These are phyloP conservation scores for Pelobates cultripes DNA, from an alignment of 2,797 vertebrate genomes.

Conservation along the genomic window DNA sequence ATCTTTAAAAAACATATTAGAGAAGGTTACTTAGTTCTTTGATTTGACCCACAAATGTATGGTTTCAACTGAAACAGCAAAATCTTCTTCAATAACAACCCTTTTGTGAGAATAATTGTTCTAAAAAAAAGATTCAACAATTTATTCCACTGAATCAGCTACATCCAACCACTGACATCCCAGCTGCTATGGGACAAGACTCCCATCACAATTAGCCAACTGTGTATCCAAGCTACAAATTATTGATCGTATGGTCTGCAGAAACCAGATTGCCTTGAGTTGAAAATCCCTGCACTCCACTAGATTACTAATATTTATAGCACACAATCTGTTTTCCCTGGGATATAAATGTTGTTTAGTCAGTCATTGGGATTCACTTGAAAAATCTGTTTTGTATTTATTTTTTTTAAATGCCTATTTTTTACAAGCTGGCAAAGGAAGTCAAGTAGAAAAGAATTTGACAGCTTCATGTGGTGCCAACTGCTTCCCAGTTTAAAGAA, in stretches of 20 bases:
- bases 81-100: too few species aligned
- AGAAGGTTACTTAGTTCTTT: too few species aligned
- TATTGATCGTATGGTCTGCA: background rate
- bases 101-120: too few species aligned
- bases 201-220: background rate
- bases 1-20: too few species aligned
- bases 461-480: slow-evolving; percentile 50
- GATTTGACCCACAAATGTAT: too few species aligned
- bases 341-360: slow-evolving; percentile 18
- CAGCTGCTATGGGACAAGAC: background rate
- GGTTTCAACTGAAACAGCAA: too few species aligned
- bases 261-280: background rate
- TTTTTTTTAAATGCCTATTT: slow-evolving; percentile 13
- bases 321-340: background rate
- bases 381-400: slow-evolving; percentile 4
- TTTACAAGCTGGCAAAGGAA: slow-evolving; percentile 35
- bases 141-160: background rate
- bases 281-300: background rate
- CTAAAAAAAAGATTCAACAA: too few species aligned
- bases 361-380: slow-evolving; percentile 19
- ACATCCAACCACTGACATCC: background rate
- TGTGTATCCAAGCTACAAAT: background rate
- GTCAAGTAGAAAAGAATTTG: slow-evolving; percentile 47
- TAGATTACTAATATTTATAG: slow-evolving; percentile 7
- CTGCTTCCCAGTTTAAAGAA: slow-evolving; percentile 27